Conservation (phyloP, 2,888 invertebrate species). For the Tenthredo livida region DNA sequence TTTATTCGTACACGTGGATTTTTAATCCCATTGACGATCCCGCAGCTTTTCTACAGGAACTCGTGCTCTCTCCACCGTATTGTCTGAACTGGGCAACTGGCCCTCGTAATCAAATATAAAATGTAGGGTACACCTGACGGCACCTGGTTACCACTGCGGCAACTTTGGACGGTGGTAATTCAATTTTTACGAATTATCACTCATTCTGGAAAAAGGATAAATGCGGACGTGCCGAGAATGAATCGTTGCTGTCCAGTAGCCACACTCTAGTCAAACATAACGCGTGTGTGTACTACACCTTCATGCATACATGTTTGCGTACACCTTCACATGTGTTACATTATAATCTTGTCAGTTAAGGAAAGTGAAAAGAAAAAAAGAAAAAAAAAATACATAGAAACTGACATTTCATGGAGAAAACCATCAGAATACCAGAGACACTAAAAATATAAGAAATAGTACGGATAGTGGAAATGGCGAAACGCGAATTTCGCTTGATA, state of each 20-base stretch:
- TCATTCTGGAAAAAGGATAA: constrained; percentile 76
- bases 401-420: not conserved
- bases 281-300: not conserved
- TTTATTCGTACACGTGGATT: not conserved
- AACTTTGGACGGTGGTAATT: constrained; percentile 72
- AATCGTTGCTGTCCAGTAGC: constrained; percentile 43
- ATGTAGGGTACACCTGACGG: constrained; percentile 51
- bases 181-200: constrained; percentile 75
- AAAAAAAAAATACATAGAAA: not conserved
- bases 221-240: constrained; percentile 74
- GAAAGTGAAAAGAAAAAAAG: not conserved
- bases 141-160: constrained; percentile 56
- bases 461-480: not conserved
- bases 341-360: not conserved
- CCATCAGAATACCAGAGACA: not conserved
- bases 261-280: not conserved
- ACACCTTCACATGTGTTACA: not conserved
- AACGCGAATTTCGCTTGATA: constrained; percentile 24
- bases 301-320: not conserved
- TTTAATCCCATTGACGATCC: not conserved
- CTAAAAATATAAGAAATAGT: constrained; percentile 5
- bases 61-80: not conserved
- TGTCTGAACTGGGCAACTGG: constrained; percentile 17
- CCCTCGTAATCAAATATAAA: constrained; percentile 37
- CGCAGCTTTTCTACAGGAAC: not conserved